Conservation (phyloP, 1,140 invertebrate genomes). For the Galleria mellonella region DNA sequence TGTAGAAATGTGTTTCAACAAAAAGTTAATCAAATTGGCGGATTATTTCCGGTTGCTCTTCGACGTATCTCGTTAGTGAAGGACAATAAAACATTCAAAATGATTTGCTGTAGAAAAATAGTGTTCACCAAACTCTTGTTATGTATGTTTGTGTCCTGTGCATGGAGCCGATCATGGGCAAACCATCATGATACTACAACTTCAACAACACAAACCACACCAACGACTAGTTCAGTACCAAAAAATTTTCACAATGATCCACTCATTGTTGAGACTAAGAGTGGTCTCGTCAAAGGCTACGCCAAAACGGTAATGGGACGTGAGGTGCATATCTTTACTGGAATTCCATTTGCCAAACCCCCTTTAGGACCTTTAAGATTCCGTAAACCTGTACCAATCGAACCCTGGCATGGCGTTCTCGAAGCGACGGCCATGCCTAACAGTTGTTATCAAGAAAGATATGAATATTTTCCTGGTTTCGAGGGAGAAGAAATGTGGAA, state of each 20-base stretch:
- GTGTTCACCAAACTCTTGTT: constrained; percentile 58
- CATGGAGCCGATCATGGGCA: constrained; percentile 63
- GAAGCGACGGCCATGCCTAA: constrained; percentile 87
- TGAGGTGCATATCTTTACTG: constrained; percentile 92
- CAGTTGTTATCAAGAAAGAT: constrained; percentile 89
- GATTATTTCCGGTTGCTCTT: constrained; percentile 55
- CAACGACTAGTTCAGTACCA: constrained; percentile 64
- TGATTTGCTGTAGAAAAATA: constrained; percentile 51
- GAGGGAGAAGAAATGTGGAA: constrained; percentile 97
- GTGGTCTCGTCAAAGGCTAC: constrained; percentile 85
- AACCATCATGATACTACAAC: constrained; percentile 72
- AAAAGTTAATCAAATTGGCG: constrained; percentile 53
- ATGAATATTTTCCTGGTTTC: constrained; percentile 92
- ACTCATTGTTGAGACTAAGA: constrained; percentile 86
- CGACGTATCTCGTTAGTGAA: constrained; percentile 36
- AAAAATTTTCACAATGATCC: constrained; percentile 80
- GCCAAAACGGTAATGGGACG: constrained; percentile 84
- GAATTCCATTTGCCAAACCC: constrained; percentile 96
- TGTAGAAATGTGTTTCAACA: constrained; percentile 59
- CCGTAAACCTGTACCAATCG: constrained; percentile 86
- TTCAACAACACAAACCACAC: constrained; percentile 69
- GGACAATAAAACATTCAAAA: constrained; percentile 24
- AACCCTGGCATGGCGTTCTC: constrained; percentile 89
- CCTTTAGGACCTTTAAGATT: constrained; percentile 92
- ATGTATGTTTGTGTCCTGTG: constrained; percentile 38